These are phyloP conservation scores for Synanthedon andrenaeformis DNA, from an alignment of 2,888 invertebrate species.

Conservation along the genomic window DNA sequence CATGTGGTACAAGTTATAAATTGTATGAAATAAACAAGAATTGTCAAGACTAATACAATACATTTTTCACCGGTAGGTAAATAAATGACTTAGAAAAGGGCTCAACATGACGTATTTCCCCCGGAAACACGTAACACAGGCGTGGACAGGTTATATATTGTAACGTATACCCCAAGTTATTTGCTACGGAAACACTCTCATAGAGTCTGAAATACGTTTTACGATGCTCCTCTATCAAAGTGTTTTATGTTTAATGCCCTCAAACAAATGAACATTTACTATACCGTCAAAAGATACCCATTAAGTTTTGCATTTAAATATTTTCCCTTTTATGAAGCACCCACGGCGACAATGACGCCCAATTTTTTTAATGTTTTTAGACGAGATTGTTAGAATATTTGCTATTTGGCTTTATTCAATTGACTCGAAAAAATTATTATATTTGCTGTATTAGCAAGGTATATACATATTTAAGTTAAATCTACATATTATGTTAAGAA, in stretches of 20 bases:
- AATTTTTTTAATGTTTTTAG: too few species aligned
- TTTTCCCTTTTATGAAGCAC: too few species aligned
- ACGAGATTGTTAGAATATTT: too few species aligned
- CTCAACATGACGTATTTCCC: constrained; percentile 42
- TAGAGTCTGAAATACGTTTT: background rate
- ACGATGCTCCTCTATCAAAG: background rate
- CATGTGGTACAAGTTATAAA: too few species aligned
- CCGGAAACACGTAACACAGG: constrained; percentile 42
- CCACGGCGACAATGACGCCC: too few species aligned
- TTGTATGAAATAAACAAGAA: constrained; percentile 1
- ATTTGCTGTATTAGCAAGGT: too few species aligned
- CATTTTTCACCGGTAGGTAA: constrained; percentile 34
- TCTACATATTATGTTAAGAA: too few species aligned
- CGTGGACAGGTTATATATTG: constrained; percentile 44
- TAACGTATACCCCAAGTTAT: constrained; percentile 32
- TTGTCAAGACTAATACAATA: constrained; percentile 26
- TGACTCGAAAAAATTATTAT: too few species aligned
- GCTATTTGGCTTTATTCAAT: too few species aligned
- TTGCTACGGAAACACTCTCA: constrained; percentile 9
- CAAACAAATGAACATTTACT: background rate
- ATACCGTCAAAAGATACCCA: background rate
- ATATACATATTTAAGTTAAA: too few species aligned
- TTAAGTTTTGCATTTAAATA: too few species aligned
- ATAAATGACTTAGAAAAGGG: constrained; percentile 42
- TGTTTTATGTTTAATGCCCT: background rate